Evolutionary conservation across 2,113 vertebrate species (phyloP).

Genomic region (Dipodomys spectabilis): DNA sequence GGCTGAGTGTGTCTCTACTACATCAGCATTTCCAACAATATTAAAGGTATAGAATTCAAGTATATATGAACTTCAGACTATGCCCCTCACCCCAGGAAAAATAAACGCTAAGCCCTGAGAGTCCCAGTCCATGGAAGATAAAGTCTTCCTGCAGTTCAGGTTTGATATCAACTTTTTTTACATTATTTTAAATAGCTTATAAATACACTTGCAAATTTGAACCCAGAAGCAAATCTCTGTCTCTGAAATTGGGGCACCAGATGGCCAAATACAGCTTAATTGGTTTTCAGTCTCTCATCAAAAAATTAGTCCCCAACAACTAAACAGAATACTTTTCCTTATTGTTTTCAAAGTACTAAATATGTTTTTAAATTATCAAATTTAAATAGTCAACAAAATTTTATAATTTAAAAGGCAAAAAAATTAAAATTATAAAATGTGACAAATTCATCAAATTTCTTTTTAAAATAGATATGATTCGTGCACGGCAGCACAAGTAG

Average conservation of each 20-base stretch:
- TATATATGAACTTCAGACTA: neutral
- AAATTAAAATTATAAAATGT: neutral
- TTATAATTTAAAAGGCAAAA: constrained; percentile 4
- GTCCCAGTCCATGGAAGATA: neutral
- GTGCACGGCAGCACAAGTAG: neutral
- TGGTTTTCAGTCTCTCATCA: constrained; percentile 16
- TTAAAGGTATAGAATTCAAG: neutral
- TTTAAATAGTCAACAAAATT: neutral
- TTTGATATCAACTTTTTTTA: neutral
- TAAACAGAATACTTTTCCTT: neutral
- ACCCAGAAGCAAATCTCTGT: constrained; percentile 30
- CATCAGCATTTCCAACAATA: neutral
- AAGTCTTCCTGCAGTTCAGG: neutral
- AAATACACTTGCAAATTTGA: neutral
- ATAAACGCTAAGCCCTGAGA: neutral
- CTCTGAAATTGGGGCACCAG: constrained; percentile 27
- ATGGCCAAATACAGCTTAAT: constrained; percentile 12
- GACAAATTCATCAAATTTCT: neutral
- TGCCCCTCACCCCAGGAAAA: neutral
- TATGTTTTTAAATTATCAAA: constrained; percentile 39
- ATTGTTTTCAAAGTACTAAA: constrained; percentile 11
- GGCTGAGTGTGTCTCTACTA: neutral
- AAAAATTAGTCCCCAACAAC: constrained; percentile 6
- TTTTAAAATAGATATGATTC: neutral
- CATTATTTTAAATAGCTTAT: neutral